Conservation (phyloP, 1,140 invertebrate genomes). For the Danaus melanippus region DNA sequence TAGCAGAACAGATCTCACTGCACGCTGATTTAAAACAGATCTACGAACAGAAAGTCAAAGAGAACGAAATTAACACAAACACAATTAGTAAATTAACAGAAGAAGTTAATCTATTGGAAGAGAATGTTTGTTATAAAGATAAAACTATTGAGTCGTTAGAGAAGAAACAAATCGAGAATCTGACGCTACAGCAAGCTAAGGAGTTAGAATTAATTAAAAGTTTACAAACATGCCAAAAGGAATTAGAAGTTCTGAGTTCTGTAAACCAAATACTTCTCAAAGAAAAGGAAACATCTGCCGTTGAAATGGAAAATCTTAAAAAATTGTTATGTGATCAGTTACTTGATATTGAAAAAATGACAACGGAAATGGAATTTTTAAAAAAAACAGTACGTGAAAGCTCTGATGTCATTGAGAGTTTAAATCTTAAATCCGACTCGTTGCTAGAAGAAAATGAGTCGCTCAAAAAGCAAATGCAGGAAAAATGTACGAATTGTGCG, state of each 20-base stretch:
- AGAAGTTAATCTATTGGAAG: conserved; percentile 36
- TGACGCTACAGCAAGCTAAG: conserved; percentile 3
- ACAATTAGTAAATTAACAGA: conserved; percentile 32
- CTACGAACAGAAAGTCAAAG: conserved; percentile 39
- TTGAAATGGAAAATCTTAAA: conserved; percentile 35
- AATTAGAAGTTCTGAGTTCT: conserved; percentile 36
- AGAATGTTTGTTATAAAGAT: conserved; percentile 29
- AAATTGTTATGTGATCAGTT: conserved; percentile 39
- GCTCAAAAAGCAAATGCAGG: conserved; percentile 37
- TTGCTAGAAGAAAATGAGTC: conserved; percentile 36
- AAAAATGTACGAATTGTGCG: conserved; percentile 36
- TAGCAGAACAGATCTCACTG: conserved; percentile 24
- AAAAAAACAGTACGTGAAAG: conserved; percentile 43
- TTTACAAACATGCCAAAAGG: conserved; percentile 25
- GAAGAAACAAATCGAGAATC: conserved; percentile 16
- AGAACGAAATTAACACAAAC: conserved; percentile 32
- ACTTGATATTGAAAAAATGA: conserved; percentile 42
- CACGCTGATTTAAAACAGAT: conserved; percentile 32
- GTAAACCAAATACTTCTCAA: conserved; percentile 38
- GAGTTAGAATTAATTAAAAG: conserved; percentile 10
- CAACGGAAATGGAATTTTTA: conserved; percentile 37
- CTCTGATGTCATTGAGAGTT: conserved; percentile 30
- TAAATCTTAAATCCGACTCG: conserved; percentile 35
- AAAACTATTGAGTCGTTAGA: conserved; percentile 21
- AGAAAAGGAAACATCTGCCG: conserved; percentile 38